Evolutionary conservation across 2,888 invertebrate species (phyloP).

Genomic region (Hemithea aestivaria): DNA sequence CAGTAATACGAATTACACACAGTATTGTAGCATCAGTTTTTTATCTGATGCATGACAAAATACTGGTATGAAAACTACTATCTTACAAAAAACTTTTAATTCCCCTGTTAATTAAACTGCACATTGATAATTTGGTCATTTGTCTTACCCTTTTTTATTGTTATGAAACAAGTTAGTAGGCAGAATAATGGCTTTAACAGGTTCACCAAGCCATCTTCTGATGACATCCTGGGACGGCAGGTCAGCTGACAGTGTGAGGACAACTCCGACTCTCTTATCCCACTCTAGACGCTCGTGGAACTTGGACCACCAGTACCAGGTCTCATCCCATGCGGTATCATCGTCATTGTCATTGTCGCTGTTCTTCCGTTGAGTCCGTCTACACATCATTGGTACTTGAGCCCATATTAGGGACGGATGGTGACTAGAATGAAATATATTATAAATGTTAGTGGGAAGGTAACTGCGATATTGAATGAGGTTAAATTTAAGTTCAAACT

Average conservation of each 20-base stretch:
- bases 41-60: too few species aligned
- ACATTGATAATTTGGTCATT: too few species aligned
- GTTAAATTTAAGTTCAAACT: too few species aligned
- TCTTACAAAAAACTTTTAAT: too few species aligned
- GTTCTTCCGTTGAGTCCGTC: conserved; percentile 40
- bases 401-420: conserved; percentile 81
- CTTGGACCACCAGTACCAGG: conserved; percentile 91
- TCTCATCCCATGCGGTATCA: conserved; percentile 77
- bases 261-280: conserved; percentile 82
- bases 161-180: conserved; percentile 90
- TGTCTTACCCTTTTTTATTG: conserved; percentile 95
- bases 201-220: conserved; percentile 96
- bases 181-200: conserved; percentile 90
- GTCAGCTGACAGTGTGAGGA: conserved; percentile 89
- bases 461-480: too few species aligned
- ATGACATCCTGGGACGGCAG: conserved; percentile 85
- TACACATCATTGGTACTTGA: conserved; percentile 81
- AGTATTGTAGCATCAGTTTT: too few species aligned
- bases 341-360: conserved; percentile 51
- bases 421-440: conserved; percentile 45
- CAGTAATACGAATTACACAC: too few species aligned
- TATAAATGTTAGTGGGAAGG: too few species aligned
- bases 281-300: conserved; percentile 81
- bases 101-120: too few species aligned
- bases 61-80: too few species aligned